These are phyloP conservation scores for Adelges cooleyi DNA, from an alignment of 1,140 invertebrate species.

Conservation along the genomic window DNA sequence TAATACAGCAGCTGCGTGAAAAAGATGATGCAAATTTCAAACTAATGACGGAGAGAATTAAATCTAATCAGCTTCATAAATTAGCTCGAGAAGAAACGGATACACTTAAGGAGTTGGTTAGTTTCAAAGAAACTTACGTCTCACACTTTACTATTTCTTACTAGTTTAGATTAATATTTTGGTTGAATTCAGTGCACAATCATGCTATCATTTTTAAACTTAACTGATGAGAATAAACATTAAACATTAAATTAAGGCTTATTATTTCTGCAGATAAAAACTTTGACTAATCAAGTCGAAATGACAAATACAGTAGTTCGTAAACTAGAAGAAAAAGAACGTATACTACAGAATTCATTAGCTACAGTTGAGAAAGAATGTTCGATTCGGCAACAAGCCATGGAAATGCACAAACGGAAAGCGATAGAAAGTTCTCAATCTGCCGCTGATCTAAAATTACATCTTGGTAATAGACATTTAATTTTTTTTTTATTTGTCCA, in stretches of 20 bases:
- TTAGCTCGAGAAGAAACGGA: constrained; percentile 88
- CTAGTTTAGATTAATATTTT: no score
- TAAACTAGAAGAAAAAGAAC: constrained; percentile 94
- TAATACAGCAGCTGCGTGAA: constrained; percentile 91
- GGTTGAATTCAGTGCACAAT: no score
- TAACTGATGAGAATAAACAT: no score
- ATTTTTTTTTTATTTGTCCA: no score
- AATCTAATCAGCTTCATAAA: constrained; percentile 93
- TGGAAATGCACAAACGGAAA: constrained; percentile 97
- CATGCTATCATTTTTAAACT: no score
- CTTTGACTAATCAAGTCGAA: constrained; percentile 82
- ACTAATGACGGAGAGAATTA: constrained; percentile 95
- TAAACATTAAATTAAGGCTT: no score
- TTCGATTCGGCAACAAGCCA: constrained; percentile 75
- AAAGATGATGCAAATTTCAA: constrained; percentile 99
- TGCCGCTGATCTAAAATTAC: constrained; percentile 91
- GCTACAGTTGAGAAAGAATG: constrained; percentile 91
- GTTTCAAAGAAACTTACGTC: not conserved
- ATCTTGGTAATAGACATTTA: constrained; percentile 88
- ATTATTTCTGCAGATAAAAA: constrained; percentile 46
- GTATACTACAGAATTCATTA: constrained; percentile 81
- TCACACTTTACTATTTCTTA: no score
- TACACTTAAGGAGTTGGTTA: constrained; percentile 73
- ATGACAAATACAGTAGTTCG: constrained; percentile 89
- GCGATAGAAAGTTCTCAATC: constrained; percentile 91